Evolutionary conservation across 2,888 invertebrate species (phyloP).

Genomic region (Zelleria hepariella): DNA sequence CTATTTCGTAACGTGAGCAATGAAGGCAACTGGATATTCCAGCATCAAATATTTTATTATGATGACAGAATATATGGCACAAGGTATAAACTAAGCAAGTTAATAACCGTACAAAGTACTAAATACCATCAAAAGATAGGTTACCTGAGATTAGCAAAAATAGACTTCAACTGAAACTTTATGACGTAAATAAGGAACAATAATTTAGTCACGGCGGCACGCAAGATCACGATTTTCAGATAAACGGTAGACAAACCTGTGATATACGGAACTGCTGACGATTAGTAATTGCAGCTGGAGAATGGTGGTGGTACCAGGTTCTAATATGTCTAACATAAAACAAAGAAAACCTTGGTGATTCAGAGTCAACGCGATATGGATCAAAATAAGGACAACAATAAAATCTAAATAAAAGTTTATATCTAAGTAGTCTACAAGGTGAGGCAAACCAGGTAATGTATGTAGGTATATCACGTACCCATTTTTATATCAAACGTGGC

Average conservation of each 20-base stretch:
- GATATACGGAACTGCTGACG: background rate
- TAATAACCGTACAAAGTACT: background rate
- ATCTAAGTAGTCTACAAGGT: too few relatives aligned
- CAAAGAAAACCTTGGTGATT: too few relatives aligned
- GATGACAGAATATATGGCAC: background rate
- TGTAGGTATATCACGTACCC: too few relatives aligned
- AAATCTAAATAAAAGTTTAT: too few relatives aligned
- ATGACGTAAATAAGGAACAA: background rate
- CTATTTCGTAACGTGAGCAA: background rate
- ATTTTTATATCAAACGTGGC: background rate
- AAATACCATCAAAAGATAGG: background rate
- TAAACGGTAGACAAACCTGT: background rate
- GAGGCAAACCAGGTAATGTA: too few relatives aligned
- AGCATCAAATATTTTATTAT: too few relatives aligned
- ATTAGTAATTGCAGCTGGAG: background rate
- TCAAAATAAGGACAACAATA: too few relatives aligned
- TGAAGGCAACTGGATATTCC: too few relatives aligned
- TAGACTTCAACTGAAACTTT: background rate
- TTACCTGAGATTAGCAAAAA: background rate
- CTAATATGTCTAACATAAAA: too few relatives aligned
- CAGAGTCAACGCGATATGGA: too few relatives aligned
- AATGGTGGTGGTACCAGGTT: background rate
- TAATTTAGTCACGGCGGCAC: background rate
- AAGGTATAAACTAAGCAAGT: background rate
- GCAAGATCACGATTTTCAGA: background rate